Conservation (phyloP, 2,113 vertebrate species). For the Vombatus ursinus region DNA sequence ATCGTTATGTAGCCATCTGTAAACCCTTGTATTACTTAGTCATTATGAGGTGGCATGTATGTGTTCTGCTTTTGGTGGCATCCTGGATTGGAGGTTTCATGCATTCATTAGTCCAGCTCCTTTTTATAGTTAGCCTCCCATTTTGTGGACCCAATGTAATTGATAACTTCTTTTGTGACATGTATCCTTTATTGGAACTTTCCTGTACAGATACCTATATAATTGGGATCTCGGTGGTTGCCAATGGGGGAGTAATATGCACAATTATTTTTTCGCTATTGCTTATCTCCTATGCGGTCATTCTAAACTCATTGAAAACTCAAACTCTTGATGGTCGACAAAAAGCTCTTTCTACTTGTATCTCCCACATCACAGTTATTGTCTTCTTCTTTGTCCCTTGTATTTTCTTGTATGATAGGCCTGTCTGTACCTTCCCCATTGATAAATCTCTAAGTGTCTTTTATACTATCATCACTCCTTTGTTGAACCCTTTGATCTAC, state of each 20-base stretch:
- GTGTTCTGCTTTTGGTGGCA: conserved; percentile 28
- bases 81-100: conserved; percentile 60
- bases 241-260: conserved; percentile 48
- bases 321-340: conserved; percentile 31
- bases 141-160: conserved; percentile 71
- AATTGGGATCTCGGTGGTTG: conserved; percentile 34
- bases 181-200: conserved; percentile 67
- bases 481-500: conserved; percentile 63
- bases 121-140: conserved; percentile 50
- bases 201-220: conserved; percentile 53
- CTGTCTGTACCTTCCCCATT: conserved; percentile 40
- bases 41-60: conserved; percentile 57
- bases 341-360: conserved; percentile 67
- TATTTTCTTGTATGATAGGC: conserved; percentile 66
- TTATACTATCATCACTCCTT: conserved; percentile 48
- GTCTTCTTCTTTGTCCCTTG: conserved; percentile 68
- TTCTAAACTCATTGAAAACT: conserved; percentile 51
- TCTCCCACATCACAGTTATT: conserved; percentile 67
- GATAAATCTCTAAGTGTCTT: conserved; percentile 56
- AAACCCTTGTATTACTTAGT: conserved; percentile 59
- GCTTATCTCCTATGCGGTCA: conserved; percentile 54
- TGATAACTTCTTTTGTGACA: conserved; percentile 74
- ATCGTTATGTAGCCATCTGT: conserved; percentile 71
- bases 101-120: conserved; percentile 64
- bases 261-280: conserved; percentile 55